Percentiles rank a stretch among this genome's conserved stretches.
Conservation (phyloP, 2,888 invertebrate genomes). For the Tipula lateralis region DNA sequence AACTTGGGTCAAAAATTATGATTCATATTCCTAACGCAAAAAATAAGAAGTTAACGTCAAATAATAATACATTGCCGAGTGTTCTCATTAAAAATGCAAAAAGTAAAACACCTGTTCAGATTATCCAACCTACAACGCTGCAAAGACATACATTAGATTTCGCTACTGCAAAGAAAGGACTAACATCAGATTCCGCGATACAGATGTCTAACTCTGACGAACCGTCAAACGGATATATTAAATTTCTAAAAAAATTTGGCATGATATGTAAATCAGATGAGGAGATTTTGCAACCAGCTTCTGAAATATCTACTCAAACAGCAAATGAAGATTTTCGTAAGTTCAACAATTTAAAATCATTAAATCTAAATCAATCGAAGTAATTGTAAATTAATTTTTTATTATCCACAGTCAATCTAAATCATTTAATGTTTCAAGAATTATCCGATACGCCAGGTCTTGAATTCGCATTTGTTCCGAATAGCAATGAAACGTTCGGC, state of each 20-base stretch:
- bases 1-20: no score
- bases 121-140: no score
- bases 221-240: not conserved
- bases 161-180: not conserved
- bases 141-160: no score
- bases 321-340: not conserved
- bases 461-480: not conserved
- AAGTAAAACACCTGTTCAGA: no score
- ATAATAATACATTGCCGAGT: no score
- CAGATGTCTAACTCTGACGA: not conserved
- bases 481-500: not conserved
- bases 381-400: not conserved
- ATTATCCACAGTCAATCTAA: not conserved
- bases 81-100: no score
- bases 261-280: not conserved
- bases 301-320: not conserved
- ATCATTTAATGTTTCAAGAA: not conserved
- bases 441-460: not conserved
- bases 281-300: not conserved
- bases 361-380: not conserved
- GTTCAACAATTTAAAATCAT: not conserved
- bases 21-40: not conserved
- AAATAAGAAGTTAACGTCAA: not conserved
- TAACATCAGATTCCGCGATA: not conserved
- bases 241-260: not conserved